A percentile compares a stretch with the other conserved stretches of the same genome.
phyloP scores from a whole-genome alignment of 2,113 vertebrate genomes.

The Steatornis caripensis region DNA sequence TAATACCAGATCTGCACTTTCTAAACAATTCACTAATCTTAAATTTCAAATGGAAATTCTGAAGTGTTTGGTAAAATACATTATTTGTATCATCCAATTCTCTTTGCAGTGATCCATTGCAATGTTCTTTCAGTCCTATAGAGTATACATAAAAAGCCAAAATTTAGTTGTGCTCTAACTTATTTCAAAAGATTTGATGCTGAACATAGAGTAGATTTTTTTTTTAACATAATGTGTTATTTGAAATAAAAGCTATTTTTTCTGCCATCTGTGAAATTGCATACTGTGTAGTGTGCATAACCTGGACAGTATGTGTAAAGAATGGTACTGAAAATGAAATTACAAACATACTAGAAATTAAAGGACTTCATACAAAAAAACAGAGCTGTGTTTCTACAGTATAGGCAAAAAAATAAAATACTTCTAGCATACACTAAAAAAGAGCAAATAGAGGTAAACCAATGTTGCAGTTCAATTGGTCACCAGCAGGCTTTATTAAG shows the following conservation, averaged over 20 bases:
- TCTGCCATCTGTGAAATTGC: not conserved
- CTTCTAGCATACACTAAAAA: not conserved
- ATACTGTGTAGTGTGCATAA: not conserved
- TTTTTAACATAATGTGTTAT: not conserved
- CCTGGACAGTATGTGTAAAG: not conserved
- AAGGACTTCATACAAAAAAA: not conserved
- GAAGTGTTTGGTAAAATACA: not conserved
- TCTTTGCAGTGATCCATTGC: not conserved
- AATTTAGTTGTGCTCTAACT: not conserved
- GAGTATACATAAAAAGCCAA: not conserved
- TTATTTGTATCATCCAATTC: not conserved
- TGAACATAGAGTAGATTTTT: not conserved
- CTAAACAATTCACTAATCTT: not conserved
- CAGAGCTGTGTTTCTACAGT: not conserved
- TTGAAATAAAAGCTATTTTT: not conserved
- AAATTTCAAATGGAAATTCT: not conserved
- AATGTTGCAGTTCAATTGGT: not conserved
- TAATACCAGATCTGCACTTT: not conserved
- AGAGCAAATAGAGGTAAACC: not conserved
- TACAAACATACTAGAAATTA: not conserved
- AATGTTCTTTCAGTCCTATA: not conserved
- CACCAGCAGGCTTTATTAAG: slow-evolving; percentile 6
- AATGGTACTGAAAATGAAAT: not conserved
- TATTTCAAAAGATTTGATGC: not conserved
- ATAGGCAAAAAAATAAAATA: not conserved